Base-by-base conservation (phyloP, 2,113 vertebrate genomes). In the Pachycephala philippinensis region DNA sequence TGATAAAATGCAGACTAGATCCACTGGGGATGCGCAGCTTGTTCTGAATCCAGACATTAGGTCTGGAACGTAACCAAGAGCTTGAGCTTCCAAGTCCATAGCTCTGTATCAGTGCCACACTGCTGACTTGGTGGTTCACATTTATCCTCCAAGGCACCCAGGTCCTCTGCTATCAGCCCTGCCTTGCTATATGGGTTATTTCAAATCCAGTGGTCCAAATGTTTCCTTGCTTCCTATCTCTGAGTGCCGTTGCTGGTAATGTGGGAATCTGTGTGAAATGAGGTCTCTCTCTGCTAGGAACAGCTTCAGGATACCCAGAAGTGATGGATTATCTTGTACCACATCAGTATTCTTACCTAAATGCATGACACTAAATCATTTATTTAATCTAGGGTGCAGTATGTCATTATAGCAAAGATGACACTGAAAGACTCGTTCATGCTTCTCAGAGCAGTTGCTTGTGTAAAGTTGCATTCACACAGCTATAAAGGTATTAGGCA, bases 401-500 rank as follows among this genome's bases (percentile, higher is more conserved):
- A 8, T 65, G 74, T 54, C 42, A 31, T 87, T 53, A 70, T 5
- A 87, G 42, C 45, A 50, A 45, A 37, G 37, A 16, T 39, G 61
- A 44, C 33, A 57, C 59, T 74, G 68, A 71, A 88, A 87, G 40
- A 64, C 24, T 52, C 2, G 3, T 66, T 96, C 50, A 11, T 21
- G 21, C 37, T 84, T 86, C 64, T 90, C 72, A 84, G 68, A 79
- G 21, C 19, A 63, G 35, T 47, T 91, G 26, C 37, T 72, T 56
- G 31, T 15, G 40, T 66, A 27, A 87, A 87, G 47, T 31, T 75
- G 19, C 17, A 31, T n/a, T 71, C 59, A 65, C 18, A 49, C 11
- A 47, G 33, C 44, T 77, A 20, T 64, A 89, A 81, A 82, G 20
- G 69, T 56, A 33, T 95, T 91, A 84, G 76, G 20, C 56, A 90